Base-by-base conservation (phyloP, 2,888 invertebrate genomes). In the Antheraea yamamai region DNA sequence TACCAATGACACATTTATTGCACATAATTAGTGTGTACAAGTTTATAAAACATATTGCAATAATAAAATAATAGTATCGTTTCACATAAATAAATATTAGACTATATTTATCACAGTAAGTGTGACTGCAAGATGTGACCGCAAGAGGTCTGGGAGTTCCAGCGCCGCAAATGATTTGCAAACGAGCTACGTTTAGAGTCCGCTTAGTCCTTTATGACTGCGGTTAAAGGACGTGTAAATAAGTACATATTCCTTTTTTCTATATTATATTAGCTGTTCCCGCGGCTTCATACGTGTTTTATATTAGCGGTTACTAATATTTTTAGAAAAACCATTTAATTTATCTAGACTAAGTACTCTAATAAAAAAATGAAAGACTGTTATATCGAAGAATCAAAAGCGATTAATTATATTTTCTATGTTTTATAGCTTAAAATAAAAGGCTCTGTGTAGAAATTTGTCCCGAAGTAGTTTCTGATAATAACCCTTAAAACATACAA, bases 141-240 rank as follows among this genome's bases (percentile, higher is more conserved):
- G n/a, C 68, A 35, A 39, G n/a, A 39, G n/a, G n/a, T 70, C 39
- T 68, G 6, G 6, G 39, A 4, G 70, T 39, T 70, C 70, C 20
- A 39, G 74, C 55, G 58, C 72, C 73, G 75, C 83, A 79, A 83
- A 84, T 80, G 82, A 79, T 77, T 79, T 79, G 80, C 79, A 80
- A 83, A 84, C 79, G 79, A 79, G 77, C 77, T 77, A 75, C 79
- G 77, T 39, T 70, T 70, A 39, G n/a, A 8, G 12, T 12, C 39
- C 39, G n/a, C 20, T 70, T 39, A 70, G 39, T 10, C 16, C 39
- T 70, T 10, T 39, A 39, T 70, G 39, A 70, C 39, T 39, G 20
- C 39, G 20, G 70, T 16, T 70, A 70, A 39, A 39, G 7, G 12
- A 61, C 23, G 7, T 23, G n/a, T 39, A 10, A 39, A 39, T 30